phyloP scores from a whole-genome alignment of 2,797 vertebrate species.

The Gadopsis bispinosus region DNA sequence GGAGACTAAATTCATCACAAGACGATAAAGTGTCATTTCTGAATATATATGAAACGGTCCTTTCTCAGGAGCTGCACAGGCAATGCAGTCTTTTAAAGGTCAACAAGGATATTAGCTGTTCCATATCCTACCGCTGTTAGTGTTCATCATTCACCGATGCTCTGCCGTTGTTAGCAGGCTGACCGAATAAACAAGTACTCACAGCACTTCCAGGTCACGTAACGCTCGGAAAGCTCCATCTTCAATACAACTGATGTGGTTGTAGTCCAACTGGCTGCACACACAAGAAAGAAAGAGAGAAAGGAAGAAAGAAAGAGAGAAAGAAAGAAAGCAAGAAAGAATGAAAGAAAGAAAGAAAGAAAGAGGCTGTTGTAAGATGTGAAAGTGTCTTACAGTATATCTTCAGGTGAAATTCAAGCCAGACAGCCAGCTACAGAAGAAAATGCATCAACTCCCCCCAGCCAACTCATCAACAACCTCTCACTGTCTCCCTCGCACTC shows the following conservation, averaged over 20 bases:
- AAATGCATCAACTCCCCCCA: constrained; percentile 27
- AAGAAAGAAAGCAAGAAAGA: constrained; percentile 7
- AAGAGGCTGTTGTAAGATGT: constrained; percentile 21
- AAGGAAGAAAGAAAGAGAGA: constrained; percentile 12
- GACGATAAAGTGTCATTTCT: constrained; percentile 13
- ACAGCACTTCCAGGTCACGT: constrained; percentile 99
- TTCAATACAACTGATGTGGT: constrained; percentile 99
- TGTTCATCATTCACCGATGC: constrained; percentile 26
- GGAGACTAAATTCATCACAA: background rate
- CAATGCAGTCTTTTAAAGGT: constrained; percentile 62
- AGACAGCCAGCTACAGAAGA: constrained; percentile 30
- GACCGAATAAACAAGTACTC: constrained; percentile 83
- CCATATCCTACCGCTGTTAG: constrained; percentile 25
- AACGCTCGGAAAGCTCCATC: constrained; percentile 97
- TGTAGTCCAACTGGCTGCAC: constrained; percentile 98
- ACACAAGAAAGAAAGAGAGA: constrained; percentile 6
- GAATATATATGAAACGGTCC: constrained; percentile 20
- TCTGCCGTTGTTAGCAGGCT: constrained; percentile 17
- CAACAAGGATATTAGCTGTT: constrained; percentile 43
- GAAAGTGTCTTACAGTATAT: constrained; percentile 32
- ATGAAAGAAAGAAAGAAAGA: constrained; percentile 4
- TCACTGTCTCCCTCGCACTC: constrained; percentile 14
- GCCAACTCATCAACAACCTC: constrained; percentile 18
- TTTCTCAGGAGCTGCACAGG: constrained; percentile 30
- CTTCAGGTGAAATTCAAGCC: constrained; percentile 46